Conservation (phyloP, 2,113 vertebrate genomes). For the Coptodon rendalli region DNA sequence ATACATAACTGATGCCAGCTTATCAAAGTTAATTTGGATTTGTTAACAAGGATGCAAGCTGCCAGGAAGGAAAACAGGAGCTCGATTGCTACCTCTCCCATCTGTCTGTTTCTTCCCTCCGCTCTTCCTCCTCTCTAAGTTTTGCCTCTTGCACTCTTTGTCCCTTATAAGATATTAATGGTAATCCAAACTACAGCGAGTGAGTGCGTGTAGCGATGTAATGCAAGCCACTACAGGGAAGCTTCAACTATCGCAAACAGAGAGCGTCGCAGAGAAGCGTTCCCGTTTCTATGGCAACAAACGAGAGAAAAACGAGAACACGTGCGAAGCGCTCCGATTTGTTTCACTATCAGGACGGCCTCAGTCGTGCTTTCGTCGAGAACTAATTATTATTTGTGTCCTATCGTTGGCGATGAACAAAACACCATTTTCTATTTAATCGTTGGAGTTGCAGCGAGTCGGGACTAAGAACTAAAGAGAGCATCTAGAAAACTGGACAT, state of each 20-base stretch:
- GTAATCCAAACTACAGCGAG: slow-evolving; percentile 26
- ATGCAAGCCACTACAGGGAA: background rate
- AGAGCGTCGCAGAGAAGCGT: background rate
- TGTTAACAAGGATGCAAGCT: slow-evolving; percentile 35
- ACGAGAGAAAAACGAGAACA: background rate
- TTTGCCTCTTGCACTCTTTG: slow-evolving; percentile 13
- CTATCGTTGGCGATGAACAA: background rate
- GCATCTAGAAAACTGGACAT: background rate
- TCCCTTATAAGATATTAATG: slow-evolving; percentile 37
- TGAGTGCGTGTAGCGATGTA: background rate
- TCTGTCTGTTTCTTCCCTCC: background rate
- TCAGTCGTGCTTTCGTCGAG: background rate
- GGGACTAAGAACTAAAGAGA: background rate
- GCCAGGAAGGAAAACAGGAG: slow-evolving; percentile 23
- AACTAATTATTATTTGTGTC: background rate
- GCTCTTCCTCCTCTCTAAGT: slow-evolving; percentile 5
- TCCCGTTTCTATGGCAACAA: background rate
- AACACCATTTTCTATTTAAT: background rate
- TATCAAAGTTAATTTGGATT: slow-evolving; percentile 57
- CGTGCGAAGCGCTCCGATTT: background rate
- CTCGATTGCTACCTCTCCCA: slow-evolving; percentile 12
- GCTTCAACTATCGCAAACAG: slow-evolving; percentile 9
- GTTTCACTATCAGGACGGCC: background rate
- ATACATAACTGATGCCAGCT: slow-evolving; percentile 16
- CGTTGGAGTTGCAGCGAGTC: background rate